A percentile compares a stretch with the other conserved stretches of the same genome.
These are phyloP conservation scores for Aphrocallistes beatrix DNA, from an alignment of 37 sponge, comb jelly and placozoan species.

Conservation along the genomic window DNA sequence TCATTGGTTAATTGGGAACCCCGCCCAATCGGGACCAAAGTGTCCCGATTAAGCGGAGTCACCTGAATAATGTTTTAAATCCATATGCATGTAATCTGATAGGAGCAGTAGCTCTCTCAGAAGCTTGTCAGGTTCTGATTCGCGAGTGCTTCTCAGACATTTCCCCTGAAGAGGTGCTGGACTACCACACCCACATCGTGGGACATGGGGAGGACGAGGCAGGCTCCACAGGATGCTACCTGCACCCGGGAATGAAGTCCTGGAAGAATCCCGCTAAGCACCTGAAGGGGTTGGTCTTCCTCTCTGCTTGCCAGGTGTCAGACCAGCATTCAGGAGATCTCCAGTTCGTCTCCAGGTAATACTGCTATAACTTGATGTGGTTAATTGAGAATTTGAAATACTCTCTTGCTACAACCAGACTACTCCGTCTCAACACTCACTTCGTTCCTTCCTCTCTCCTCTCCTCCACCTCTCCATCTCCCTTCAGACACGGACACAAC, in stretches of 20 bases:
- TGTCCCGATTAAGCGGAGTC: no score
- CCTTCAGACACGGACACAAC: constrained; percentile 21
- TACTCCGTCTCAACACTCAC: background rate
- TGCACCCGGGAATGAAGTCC: constrained; percentile 42
- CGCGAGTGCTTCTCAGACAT: background rate
- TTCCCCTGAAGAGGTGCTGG: constrained; percentile 42
- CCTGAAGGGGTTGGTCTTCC: constrained; percentile 46
- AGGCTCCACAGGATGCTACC: constrained; percentile 41
- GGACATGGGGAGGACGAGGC: constrained; percentile 50
- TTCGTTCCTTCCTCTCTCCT: constrained; percentile 4
- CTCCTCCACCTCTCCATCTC: background rate
- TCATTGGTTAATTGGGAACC: no score
- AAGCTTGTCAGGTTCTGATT: background rate
- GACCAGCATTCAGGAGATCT: background rate
- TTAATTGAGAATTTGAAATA: background rate
- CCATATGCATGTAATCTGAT: background rate
- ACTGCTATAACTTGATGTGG: background rate
- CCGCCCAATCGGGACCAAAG: no score
- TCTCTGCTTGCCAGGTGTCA: constrained; percentile 50
- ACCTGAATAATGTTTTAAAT: no score
- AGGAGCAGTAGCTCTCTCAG: background rate
- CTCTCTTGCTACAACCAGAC: no score
- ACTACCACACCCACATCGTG: constrained; percentile 75
- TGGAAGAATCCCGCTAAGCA: constrained; percentile 45
- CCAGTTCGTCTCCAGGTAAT: background rate